Evolutionary conservation across 2,888 invertebrate species (phyloP).

Genomic region (Odontothrips loti): DNA sequence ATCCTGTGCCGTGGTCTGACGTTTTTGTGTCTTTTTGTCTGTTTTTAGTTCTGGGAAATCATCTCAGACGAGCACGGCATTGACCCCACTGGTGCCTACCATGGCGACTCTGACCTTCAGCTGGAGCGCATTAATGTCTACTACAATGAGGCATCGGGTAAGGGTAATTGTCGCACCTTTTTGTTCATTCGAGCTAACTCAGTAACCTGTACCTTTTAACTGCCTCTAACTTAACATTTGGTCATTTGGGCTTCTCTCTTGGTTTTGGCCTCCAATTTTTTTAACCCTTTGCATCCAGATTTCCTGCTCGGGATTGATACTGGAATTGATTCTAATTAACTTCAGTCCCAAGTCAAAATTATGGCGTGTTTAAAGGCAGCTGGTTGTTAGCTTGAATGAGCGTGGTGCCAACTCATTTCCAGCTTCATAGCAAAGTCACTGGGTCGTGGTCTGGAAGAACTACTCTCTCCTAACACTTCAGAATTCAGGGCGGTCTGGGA

Average conservation of each 20-base stretch:
- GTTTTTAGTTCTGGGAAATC: conserved; percentile 84
- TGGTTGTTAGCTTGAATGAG: conserved; percentile 22
- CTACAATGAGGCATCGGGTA: conserved; percentile 59
- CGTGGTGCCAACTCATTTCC: not conserved
- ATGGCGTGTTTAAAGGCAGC: not conserved
- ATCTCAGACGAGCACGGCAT: conserved; percentile 71
- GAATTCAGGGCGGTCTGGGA: not conserved
- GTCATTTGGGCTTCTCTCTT: not conserved
- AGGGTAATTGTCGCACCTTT: conserved; percentile 41
- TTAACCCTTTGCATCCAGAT: not conserved
- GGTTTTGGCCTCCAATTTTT: conserved; percentile 3
- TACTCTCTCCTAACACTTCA: not conserved
- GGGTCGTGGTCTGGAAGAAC: not conserved
- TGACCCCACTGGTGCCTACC: conserved; percentile 58
- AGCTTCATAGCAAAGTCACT: not conserved
- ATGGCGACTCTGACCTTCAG: conserved; percentile 59
- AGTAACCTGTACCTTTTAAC: not conserved
- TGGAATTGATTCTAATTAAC: not conserved
- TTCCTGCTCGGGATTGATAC: not conserved
- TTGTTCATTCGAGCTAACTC: conserved; percentile 11
- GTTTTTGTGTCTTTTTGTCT: conserved; percentile 34
- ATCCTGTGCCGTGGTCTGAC: not conserved
- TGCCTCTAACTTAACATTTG: not conserved
- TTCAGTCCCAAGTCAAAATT: not conserved
- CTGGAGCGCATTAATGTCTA: conserved; percentile 62